Evolutionary conservation across 2,113 vertebrate species (phyloP).

Genomic region (Axis porcinus): DNA sequence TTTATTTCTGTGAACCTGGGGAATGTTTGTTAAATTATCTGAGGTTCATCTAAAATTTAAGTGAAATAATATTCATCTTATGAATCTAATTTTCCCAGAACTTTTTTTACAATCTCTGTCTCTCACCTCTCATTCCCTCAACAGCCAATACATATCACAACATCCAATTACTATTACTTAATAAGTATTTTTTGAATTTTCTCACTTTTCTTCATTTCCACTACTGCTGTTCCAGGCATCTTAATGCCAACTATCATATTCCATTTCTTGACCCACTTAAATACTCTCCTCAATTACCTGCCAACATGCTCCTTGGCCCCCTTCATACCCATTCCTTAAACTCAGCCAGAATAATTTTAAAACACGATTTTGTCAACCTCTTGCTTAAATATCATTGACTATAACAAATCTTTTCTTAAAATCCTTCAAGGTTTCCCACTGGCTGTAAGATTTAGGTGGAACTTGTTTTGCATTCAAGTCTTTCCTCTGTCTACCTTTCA

Average conservation of each 20-base stretch:
- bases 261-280: neutral
- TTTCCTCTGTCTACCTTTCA: neutral
- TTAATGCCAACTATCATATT: neutral
- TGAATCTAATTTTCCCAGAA: neutral
- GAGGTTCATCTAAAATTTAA: neutral
- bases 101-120: neutral
- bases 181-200: neutral
- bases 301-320: accelerated
- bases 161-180: too few relatives aligned
- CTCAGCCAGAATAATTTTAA: neutral
- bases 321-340: neutral
- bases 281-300: neutral
- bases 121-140: neutral
- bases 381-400: neutral
- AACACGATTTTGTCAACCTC: neutral
- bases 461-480: neutral
- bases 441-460: neutral
- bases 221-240: too few relatives aligned
- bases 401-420: neutral
- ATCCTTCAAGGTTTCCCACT: neutral
- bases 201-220: neutral
- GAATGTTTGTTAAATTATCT: neutral
- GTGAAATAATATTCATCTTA: neutral
- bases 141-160: neutral
- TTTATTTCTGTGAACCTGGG: neutral